Conservation (phyloP, 1,140 invertebrate species). For the Stenopsyche tienmushanensis region DNA sequence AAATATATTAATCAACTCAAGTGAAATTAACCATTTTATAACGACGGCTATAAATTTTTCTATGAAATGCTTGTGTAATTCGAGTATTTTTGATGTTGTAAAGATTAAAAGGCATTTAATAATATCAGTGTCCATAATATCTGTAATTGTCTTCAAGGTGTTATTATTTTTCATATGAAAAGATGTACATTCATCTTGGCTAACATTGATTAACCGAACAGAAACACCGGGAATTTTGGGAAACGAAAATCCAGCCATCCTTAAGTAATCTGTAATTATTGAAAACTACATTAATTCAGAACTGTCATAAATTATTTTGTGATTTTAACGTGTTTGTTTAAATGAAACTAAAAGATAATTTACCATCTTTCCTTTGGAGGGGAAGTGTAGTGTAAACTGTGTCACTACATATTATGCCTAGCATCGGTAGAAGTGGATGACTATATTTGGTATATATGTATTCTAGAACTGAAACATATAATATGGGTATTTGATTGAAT, state of each 20-base stretch:
- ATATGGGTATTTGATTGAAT: too few relatives aligned
- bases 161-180: background rate
- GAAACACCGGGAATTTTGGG: background rate
- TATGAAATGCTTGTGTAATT: background rate
- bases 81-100: background rate
- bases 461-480: too few relatives aligned
- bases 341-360: too few relatives aligned
- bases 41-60: background rate
- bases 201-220: background rate
- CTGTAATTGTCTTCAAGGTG: background rate
- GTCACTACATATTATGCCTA: too few relatives aligned
- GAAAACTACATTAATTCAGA: background rate
- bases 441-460: too few relatives aligned
- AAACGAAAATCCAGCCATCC: background rate
- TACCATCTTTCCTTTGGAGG: too few relatives aligned
- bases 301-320: background rate
- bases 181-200: background rate
- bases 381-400: too few relatives aligned
- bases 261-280: background rate
- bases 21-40: background rate
- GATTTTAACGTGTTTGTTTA: too few relatives aligned
- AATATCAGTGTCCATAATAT: background rate
- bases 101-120: slow-evolving; percentile 14
- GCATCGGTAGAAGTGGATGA: too few relatives aligned
- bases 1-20: background rate